A percentile compares a stretch with the other conserved stretches of the same genome.
These are phyloP conservation scores for Calliopsis andreniformis DNA, from an alignment of 1,140 invertebrate species.

Conservation along the genomic window DNA sequence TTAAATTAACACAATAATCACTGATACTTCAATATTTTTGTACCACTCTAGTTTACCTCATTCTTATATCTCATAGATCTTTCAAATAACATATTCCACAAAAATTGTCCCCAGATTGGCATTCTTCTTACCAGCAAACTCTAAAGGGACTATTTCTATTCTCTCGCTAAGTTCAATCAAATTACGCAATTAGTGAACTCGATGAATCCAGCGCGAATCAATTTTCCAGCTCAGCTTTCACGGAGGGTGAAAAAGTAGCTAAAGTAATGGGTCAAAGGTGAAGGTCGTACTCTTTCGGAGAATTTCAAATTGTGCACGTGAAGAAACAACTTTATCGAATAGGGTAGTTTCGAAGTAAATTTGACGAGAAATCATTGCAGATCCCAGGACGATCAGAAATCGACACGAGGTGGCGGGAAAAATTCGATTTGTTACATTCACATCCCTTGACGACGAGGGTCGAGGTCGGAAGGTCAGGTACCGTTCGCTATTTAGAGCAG, in stretches of 20 bases:
- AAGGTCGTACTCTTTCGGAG: background rate
- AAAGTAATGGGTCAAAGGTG: background rate
- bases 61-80: no score
- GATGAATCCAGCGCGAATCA: background rate
- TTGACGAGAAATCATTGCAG: background rate
- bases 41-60: no score
- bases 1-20: no score
- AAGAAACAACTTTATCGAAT: no score
- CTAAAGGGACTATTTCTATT: no score
- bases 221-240: background rate
- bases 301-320: background rate
- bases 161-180: no score
- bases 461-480: conserved; percentile 54
- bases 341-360: no score
- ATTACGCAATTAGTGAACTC: background rate
- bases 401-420: background rate
- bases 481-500: conserved; percentile 53
- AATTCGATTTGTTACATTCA: conserved; percentile 31
- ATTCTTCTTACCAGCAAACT: no score
- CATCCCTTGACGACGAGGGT: conserved; percentile 37
- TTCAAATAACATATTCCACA: no score
- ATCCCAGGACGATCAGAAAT: background rate
- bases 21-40: no score
- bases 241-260: background rate
- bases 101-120: no score